Conservation (phyloP, 2,113 vertebrate genomes). For the Corythornis vintsioides region DNA sequence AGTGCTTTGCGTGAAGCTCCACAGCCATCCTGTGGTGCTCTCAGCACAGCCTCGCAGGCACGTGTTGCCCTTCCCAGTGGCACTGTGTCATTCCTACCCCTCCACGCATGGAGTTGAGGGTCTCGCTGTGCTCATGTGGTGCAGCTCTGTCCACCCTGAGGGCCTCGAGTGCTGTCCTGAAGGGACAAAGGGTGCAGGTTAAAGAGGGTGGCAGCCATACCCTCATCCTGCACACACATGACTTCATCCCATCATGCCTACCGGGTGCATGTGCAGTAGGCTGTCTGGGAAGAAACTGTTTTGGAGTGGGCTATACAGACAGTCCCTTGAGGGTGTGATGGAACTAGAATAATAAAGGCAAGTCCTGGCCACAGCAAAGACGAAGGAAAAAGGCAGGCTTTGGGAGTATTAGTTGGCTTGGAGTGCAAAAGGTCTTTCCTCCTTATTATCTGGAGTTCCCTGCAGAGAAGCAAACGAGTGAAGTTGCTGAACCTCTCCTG, state of each 20-base stretch:
- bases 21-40: background rate
- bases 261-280: background rate
- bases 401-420: background rate
- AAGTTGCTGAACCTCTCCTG: background rate
- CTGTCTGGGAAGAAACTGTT: background rate
- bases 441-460: background rate
- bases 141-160: background rate
- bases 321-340: background rate
- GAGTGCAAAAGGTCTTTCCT: background rate
- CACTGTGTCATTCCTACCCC: background rate
- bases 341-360: background rate
- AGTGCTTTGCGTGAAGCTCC: background rate
- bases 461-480: background rate
- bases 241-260: background rate
- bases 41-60: background rate
- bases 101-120: fast-evolving
- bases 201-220: background rate
- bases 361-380: background rate
- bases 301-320: background rate
- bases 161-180: fast-evolving
- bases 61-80: background rate
- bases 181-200: background rate
- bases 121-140: fast-evolving
- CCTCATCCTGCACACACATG: background rate
- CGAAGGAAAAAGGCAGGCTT: background rate